Evolutionary conservation across 2,113 vertebrate genomes (phyloP), one percentile per base, ranked within the genome.

Genomic region (Oriolus oriolus): DNA sequence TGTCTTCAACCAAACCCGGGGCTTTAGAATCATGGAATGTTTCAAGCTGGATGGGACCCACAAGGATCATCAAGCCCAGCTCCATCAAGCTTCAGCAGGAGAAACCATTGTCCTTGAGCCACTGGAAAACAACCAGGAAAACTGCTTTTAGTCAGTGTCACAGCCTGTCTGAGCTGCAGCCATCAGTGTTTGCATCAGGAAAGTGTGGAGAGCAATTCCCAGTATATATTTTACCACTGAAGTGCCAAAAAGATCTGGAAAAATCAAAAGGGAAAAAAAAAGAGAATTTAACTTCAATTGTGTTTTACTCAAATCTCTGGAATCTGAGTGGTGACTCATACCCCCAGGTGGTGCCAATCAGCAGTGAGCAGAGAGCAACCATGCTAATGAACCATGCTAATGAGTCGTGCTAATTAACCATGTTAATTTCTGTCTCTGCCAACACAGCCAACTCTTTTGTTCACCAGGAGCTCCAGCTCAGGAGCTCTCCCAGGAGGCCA

Each of bases 371-470:
- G 78, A 33, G 59, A 57, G 11, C 20, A 60, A 3, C 65, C 31
- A 5, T 4, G 9, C 6, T 49, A 9, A 61, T 73, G 54, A 69
- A 7, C 47, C 9, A 14, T 14, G 66, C 42, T 88, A 61, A 76
- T 23, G 63, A 78, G 7, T 6, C 0, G 0, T 44, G 64, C 26
- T 63, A 77, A 77, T 63, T 44, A 73, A 16, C 59, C 23, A 6
- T 17, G 35, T 8, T 64, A 5, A 42, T 44, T 88, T 56, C 30
- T 12, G 4, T 37, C 73, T 78, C 63, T 82, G 50, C 39, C 45
- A 64, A 11, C 7, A 45, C 4, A 9, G 1, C 2, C 4, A 2
- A 2, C 2, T 5, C 50, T 54, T 77, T 26, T 42, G 21, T 5
- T 13, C 23, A 65, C 5, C 18, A 14, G 31, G 8, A 53, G 1